These are phyloP conservation scores for Parambassis ranga DNA, from an alignment of 2,797 vertebrate species.

Conservation along the genomic window DNA sequence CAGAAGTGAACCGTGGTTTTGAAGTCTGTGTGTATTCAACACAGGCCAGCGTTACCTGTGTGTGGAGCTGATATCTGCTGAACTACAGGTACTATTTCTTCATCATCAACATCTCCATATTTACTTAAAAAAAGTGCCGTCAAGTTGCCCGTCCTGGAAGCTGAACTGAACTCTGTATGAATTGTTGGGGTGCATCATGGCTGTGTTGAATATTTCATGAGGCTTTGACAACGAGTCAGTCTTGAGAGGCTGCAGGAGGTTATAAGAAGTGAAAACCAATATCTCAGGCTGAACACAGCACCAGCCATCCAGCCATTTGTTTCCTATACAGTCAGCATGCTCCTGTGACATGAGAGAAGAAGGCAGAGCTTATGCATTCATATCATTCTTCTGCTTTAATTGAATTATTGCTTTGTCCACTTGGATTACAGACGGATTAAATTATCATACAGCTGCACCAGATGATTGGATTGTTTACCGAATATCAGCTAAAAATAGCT, in stretches of 20 bases:
- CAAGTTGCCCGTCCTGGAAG: too few relatives aligned
- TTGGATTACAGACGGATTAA: not conserved
- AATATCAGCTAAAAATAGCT: not conserved
- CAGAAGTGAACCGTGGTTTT: too few relatives aligned
- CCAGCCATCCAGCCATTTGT: not conserved
- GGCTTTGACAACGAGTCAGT: slow-evolving; percentile 9
- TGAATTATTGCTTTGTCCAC: not conserved
- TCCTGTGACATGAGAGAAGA: too few relatives aligned
- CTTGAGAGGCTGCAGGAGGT: not conserved
- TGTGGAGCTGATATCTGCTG: too few relatives aligned
- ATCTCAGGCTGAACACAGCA: not conserved
- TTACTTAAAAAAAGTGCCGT: too few relatives aligned
- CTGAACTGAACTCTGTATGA: not conserved
- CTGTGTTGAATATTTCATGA: slow-evolving; percentile 42
- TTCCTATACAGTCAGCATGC: not conserved
- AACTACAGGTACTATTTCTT: too few relatives aligned
- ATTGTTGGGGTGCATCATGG: slow-evolving; percentile 1
- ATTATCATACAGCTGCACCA: not conserved
- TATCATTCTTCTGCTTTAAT: not conserved
- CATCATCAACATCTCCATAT: too few relatives aligned
- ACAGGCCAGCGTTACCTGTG: too few relatives aligned
- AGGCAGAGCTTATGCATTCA: too few relatives aligned
- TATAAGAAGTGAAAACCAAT: slow-evolving; percentile 10
- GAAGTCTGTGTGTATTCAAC: too few relatives aligned
- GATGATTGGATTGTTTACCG: slow-evolving; percentile 23